phyloP scores from a whole-genome alignment of 2,797 vertebrate genomes.

The Malacoctenus gilli region DNA sequence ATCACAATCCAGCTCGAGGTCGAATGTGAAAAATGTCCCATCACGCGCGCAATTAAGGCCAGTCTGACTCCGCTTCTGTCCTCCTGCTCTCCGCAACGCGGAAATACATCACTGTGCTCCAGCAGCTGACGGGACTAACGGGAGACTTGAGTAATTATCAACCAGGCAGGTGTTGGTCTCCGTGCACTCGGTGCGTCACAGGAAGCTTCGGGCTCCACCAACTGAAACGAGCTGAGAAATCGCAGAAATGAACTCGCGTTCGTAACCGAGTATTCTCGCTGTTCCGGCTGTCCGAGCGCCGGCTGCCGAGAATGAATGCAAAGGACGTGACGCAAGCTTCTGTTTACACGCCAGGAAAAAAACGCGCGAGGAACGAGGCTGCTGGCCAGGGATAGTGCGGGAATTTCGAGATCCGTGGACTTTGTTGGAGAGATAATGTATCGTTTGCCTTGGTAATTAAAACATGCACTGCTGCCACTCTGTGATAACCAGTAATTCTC shows the following conservation, averaged over 20 bases:
- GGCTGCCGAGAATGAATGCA: conserved; percentile 36
- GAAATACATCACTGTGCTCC: conserved; percentile 2
- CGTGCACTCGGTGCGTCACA: conserved; percentile 14
- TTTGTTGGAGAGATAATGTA: conserved; percentile 50
- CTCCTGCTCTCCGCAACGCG: background rate
- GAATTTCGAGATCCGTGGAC: conserved; percentile 40
- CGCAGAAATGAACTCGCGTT: conserved; percentile 29
- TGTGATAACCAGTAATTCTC: conserved; percentile 40
- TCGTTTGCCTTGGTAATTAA: conserved; percentile 34
- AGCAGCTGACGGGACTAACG: conserved; percentile 31
- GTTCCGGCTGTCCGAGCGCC: conserved; percentile 41
- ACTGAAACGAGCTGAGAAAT: conserved; percentile 15
- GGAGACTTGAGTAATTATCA: conserved; percentile 22
- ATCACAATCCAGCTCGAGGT: conserved; percentile 28
- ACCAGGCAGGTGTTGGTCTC: conserved; percentile 13
- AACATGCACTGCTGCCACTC: conserved; percentile 39
- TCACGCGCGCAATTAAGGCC: conserved; percentile 39
- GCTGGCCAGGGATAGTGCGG: conserved; percentile 56
- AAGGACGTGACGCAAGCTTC: conserved; percentile 61
- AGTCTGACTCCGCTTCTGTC: conserved; percentile 12
- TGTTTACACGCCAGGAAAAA: conserved; percentile 45
- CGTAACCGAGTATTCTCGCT: conserved; percentile 32
- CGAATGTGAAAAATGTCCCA: conserved; percentile 29
- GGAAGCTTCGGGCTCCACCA: conserved; percentile 17
- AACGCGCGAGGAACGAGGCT: conserved; percentile 49